Conservation (phyloP, 1,140 invertebrate genomes). For the Heliconius nattereri region DNA sequence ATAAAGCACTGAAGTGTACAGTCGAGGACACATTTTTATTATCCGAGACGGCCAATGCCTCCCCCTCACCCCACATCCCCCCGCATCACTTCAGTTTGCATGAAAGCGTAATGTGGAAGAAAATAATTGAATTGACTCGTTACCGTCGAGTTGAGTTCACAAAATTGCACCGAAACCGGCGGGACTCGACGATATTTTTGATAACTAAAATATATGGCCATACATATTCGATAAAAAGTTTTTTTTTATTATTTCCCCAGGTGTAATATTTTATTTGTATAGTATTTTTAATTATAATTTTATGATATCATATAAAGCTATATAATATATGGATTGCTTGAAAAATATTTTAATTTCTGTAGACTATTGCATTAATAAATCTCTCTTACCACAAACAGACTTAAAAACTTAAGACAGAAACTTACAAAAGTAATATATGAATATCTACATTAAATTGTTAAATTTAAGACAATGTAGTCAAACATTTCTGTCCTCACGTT, state of each 20-base stretch:
- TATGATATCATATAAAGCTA: too few species aligned
- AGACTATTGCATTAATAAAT: too few species aligned
- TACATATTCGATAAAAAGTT: neutral
- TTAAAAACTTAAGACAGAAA: too few species aligned
- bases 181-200: too few species aligned
- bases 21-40: slow-evolving; percentile 23
- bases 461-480: slow-evolving; percentile 4
- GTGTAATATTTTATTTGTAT: too few species aligned
- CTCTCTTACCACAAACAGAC: neutral
- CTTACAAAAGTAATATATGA: neutral
- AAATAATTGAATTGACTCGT: slow-evolving; percentile 36
- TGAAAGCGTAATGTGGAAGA: slow-evolving; percentile 36
- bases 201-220: too few species aligned
- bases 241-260: too few species aligned
- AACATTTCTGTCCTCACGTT: slow-evolving; percentile 22
- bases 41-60: slow-evolving; percentile 26
- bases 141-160: slow-evolving; percentile 9
- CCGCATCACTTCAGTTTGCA: slow-evolving; percentile 22
- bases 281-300: too few species aligned
- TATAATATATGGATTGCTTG: too few species aligned
- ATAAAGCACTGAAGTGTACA: slow-evolving; percentile 19
- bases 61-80: too few species aligned
- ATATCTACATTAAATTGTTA: neutral
- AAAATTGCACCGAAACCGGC: slow-evolving; percentile 2
- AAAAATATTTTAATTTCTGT: too few species aligned